A percentile compares a stretch with the other conserved stretches of the same genome.
These are phyloP conservation scores for Chelonus insularis DNA, from an alignment of 1,140 invertebrate genomes.

Conservation along the genomic window DNA sequence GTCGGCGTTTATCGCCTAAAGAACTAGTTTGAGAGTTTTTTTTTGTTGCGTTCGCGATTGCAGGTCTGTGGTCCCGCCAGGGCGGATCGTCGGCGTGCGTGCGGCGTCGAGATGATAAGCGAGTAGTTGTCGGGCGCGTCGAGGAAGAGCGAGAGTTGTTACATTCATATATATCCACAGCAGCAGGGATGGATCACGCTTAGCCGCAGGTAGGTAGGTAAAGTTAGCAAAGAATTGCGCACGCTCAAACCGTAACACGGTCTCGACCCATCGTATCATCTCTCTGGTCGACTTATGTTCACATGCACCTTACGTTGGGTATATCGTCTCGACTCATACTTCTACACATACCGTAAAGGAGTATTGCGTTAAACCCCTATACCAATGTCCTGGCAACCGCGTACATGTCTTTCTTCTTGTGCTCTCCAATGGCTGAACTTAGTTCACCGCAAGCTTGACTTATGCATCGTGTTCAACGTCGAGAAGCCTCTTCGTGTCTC, in stretches of 20 bases:
- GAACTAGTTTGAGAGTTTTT: conserved; percentile 22
- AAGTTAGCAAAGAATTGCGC: background rate
- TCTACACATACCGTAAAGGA: no score
- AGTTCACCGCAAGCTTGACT: conserved; percentile 3
- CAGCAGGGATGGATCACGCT: background rate
- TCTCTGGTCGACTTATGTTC: background rate
- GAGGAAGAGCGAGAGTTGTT: background rate
- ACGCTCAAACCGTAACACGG: conserved; percentile 1
- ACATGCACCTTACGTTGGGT: conserved; percentile 16
- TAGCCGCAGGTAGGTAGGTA: background rate
- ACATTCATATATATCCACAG: background rate
- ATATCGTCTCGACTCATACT: background rate
- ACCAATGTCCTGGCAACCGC: background rate
- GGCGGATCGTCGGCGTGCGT: conserved; percentile 8
- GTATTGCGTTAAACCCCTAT: background rate
- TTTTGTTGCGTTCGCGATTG: background rate
- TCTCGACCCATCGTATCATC: background rate
- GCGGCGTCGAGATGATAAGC: conserved; percentile 11
- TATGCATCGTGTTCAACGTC: conserved; percentile 2
- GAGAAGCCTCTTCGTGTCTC: background rate
- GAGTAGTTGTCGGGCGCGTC: background rate
- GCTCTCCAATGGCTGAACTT: background rate
- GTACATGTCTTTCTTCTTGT: background rate
- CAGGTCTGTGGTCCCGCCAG: background rate
- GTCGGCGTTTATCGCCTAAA: background rate